A percentile compares a stretch with the other conserved stretches of the same genome.
Conservation (phyloP, 2,888 invertebrate genomes). For the Crossocerus cetratus region DNA sequence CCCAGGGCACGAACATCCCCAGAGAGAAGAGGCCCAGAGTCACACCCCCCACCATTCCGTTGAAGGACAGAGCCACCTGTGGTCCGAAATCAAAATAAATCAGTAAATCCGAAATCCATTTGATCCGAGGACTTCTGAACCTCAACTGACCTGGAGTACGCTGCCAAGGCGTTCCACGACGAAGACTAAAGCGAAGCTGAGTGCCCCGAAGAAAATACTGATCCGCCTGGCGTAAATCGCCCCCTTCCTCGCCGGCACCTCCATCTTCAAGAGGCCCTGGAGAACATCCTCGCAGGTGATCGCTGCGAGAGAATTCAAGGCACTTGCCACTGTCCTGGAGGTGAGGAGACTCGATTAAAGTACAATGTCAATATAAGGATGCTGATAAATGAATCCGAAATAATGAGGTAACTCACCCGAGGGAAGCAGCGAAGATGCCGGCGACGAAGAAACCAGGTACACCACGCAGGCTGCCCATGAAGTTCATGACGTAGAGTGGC, state of each 20-base stretch:
- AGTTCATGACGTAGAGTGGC: conserved; percentile 92
- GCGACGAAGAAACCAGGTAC: conserved; percentile 96
- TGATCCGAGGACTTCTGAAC: too few relatives aligned
- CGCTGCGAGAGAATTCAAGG: conserved; percentile 94
- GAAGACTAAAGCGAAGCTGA: conserved; percentile 90
- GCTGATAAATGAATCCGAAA: neutral
- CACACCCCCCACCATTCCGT: conserved; percentile 93
- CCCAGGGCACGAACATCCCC: conserved; percentile 93
- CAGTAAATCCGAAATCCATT: too few relatives aligned
- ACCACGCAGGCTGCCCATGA: conserved; percentile 86
- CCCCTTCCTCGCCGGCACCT: conserved; percentile 86
- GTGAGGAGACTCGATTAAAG: neutral
- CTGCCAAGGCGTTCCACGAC: conserved; percentile 92
- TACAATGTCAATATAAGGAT: neutral
- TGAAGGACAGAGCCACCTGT: conserved; percentile 89
- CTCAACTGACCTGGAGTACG: conserved; percentile 83
- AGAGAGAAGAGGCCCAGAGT: conserved; percentile 91
- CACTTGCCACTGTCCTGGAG: conserved; percentile 94
- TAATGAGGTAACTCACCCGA: conserved; percentile 86
- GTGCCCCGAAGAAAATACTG: conserved; percentile 84
- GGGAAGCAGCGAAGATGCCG: conserved; percentile 96
- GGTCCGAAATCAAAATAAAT: neutral
- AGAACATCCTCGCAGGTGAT: conserved; percentile 93
- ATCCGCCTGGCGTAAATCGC: conserved; percentile 85
- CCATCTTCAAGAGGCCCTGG: conserved; percentile 84